A percentile compares a stretch with the other conserved stretches of the same genome.
Evolutionary conservation across 2,888 invertebrate species (phyloP).

Genomic region (Scelioninae gen. 2): DNA sequence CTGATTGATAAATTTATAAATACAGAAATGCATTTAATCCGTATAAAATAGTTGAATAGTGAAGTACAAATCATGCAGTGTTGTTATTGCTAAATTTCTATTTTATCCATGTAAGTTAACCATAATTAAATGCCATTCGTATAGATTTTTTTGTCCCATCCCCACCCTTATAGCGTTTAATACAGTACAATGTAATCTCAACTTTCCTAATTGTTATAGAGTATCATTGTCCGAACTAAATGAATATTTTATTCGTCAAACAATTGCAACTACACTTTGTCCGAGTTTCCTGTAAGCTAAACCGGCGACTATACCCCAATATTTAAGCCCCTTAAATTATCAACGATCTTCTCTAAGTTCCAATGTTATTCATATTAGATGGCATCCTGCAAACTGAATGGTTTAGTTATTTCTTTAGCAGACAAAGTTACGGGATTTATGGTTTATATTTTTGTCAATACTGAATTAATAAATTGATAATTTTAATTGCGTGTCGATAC

Average conservation of each 20-base stretch:
- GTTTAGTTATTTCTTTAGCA: too few species aligned
- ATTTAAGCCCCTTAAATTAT: not conserved
- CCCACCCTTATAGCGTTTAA: too few species aligned
- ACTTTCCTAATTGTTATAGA: not conserved
- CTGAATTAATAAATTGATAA: too few species aligned
- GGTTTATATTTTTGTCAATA: too few species aligned
- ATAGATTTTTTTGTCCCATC: not conserved
- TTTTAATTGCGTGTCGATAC: too few species aligned
- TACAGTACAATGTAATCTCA: not conserved
- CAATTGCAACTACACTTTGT: conserved; percentile 8
- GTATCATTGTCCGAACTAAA: conserved; percentile 5
- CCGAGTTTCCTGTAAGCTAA: conserved; percentile 5
- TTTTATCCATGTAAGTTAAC: too few species aligned
- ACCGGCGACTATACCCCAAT: not conserved
- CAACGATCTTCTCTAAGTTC: not conserved
- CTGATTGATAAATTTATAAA: too few species aligned
- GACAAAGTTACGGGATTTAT: too few species aligned
- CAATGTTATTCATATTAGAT: not conserved
- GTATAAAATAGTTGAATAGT: too few species aligned
- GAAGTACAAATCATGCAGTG: too few species aligned
- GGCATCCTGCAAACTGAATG: not conserved
- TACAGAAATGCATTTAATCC: too few species aligned
- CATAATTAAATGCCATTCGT: not conserved
- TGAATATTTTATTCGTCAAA: conserved; percentile 9
- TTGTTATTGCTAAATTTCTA: too few species aligned